Base-by-base conservation (phyloP, 2,888 invertebrate species). In the Amblyteles armatorius region DNA sequence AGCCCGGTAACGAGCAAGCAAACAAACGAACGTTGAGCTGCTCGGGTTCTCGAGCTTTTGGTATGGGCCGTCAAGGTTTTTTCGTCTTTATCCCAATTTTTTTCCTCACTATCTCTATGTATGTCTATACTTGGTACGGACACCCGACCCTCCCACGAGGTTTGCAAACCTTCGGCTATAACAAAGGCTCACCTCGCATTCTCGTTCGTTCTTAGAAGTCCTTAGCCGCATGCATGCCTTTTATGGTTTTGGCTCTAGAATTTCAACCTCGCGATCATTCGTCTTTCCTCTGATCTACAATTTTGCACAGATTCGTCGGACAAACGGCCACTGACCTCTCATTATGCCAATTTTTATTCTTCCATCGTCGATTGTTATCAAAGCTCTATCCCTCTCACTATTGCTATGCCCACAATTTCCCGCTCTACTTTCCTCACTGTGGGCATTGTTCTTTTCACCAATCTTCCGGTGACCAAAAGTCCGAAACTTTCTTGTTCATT, bases 1-100 rank as follows among this genome's bases (percentile, higher is more conserved):
- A 80, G 67, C 76, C 72, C 50, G 71, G 76, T 83, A 83, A 83
- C 80, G 83, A 83, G 83, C 40, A 72, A 72, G 36, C 52, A 72
- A 72, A 71, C 71, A 76, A 71, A 48, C 69, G 57, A 73, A 50
- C 76, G 65, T 65, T 82, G 52, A 76, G 36, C 50, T 69, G 52
- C 60, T 81, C 55, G 67, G 67, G 44, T 36, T 44, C 50, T 76
- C 60, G 26, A 82, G 76, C 69, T 76, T 76, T 76, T 74, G n/a
- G 29, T 69, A 50, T 29, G 67, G 22, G n/a, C 69, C 76, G 60
- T 69, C 44, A 11, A 68, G 44, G 40, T 40, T 68, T 33, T 36
- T 44, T 22, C 74, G 19, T 60, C 57, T 73, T 73, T 63, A 63
- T 36, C 22, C 29, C 29, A 60, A 29, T n/a, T 29, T 60, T n/a